Evolutionary conservation across 2,888 invertebrate genomes (phyloP).

Genomic region (Autographa gamma): DNA sequence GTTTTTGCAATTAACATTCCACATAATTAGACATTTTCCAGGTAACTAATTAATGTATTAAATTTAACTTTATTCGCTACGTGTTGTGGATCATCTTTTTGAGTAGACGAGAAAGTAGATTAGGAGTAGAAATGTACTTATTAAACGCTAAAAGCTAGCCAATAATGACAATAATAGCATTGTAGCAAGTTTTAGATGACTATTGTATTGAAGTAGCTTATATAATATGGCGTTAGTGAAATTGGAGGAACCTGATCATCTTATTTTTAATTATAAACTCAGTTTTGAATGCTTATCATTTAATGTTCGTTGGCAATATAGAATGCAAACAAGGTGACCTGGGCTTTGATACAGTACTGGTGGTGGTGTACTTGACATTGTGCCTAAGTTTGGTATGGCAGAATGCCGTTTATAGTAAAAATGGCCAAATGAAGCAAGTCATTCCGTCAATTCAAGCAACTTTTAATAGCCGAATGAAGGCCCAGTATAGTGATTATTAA

Average conservation of each 20-base stretch:
- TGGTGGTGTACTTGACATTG: too few species aligned
- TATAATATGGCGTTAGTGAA: conserved; percentile 8
- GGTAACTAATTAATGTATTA: neutral
- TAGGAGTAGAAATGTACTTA: conserved; percentile 54
- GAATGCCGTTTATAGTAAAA: too few species aligned
- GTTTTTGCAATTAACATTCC: conserved; percentile 35
- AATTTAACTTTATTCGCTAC: conserved; percentile 11
- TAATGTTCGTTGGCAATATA: neutral
- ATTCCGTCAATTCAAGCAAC: too few species aligned
- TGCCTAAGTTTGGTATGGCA: too few species aligned
- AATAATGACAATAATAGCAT: conserved; percentile 56
- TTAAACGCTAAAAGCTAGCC: conserved; percentile 43
- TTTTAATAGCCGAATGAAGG: too few species aligned
- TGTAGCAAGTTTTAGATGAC: conserved; percentile 11
- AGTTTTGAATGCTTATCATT: too few species aligned
- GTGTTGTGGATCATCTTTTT: conserved; percentile 21
- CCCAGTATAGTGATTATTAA: neutral
- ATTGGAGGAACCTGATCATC: neutral
- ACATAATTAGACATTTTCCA: conserved; percentile 25
- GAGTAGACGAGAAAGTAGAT: conserved; percentile 16
- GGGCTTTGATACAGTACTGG: too few species aligned
- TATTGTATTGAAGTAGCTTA: conserved; percentile 11
- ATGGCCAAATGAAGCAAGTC: too few species aligned
- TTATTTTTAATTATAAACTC: neutral
- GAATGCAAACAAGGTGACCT: neutral